Percentiles rank a stretch among this genome's conserved stretches.
These are phyloP conservation scores for Fulmarus glacialis DNA, from an alignment of 2,113 vertebrate species.

Conservation along the genomic window DNA sequence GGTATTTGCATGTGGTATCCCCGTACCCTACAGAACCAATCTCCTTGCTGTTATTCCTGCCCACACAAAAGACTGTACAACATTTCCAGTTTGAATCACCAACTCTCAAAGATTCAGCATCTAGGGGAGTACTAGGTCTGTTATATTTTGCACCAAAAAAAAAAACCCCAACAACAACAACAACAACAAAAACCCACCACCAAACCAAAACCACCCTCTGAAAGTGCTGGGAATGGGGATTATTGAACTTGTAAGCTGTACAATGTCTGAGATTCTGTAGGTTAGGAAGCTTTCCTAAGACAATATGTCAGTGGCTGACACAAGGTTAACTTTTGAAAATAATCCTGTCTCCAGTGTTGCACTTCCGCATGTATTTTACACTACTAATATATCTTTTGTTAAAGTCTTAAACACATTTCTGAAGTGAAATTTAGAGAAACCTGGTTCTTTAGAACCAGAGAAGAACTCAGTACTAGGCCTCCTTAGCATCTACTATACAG, in stretches of 20 bases:
- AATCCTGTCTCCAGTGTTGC: not conserved
- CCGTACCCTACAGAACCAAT: accelerated
- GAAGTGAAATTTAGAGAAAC: not conserved
- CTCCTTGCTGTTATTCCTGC: not conserved
- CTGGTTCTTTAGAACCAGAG: not conserved
- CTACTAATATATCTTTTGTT: not conserved
- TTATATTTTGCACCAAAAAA: not conserved
- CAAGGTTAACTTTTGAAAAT: not conserved
- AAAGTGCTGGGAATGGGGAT: not conserved
- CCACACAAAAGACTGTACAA: not conserved
- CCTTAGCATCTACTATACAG: not conserved
- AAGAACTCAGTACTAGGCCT: not conserved
- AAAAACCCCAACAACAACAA: no score
- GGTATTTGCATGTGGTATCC: not conserved
- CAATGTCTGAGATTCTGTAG: not conserved
- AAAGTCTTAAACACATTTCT: not conserved
- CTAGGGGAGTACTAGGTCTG: not conserved
- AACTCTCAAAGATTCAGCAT: not conserved
- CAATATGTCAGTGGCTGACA: not conserved
- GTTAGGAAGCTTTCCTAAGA: not conserved
- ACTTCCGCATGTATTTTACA: not conserved
- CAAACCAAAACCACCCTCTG: not conserved
- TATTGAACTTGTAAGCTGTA: not conserved
- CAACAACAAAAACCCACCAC: no score
- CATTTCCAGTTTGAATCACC: not conserved